These are phyloP conservation scores for Zygogramma bicolorata DNA, from an alignment of 2,888 invertebrate species.

Conservation along the genomic window DNA sequence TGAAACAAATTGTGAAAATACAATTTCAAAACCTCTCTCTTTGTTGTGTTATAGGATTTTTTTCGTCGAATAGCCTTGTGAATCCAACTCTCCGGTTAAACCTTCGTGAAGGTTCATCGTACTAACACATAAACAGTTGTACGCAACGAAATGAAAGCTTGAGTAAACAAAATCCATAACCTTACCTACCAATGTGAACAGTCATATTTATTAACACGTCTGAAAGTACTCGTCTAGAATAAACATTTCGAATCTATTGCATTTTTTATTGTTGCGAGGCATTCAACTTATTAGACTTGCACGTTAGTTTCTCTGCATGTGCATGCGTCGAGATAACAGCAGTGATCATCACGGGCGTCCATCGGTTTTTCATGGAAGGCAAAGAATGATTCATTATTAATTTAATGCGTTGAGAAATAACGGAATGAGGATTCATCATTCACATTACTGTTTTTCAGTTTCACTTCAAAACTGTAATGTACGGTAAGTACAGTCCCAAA, in stretches of 20 bases:
- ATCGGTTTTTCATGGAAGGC: too few species aligned
- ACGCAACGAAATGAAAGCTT: constrained; percentile 1
- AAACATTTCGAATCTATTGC: neutral
- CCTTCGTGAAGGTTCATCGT: constrained; percentile 6
- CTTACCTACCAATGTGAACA: constrained; percentile 10
- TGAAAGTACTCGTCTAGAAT: constrained; percentile 1
- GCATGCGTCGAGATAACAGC: neutral
- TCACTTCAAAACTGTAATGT: too few species aligned
- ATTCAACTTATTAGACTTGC: neutral
- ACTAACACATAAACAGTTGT: neutral
- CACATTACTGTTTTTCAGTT: too few species aligned
- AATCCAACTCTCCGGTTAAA: neutral
- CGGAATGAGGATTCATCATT: too few species aligned
- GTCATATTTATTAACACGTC: neutral
- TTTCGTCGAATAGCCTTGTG: neutral
- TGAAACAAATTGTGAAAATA: too few species aligned
- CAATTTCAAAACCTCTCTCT: neutral
- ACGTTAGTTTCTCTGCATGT: neutral
- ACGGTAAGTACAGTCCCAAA: too few species aligned
- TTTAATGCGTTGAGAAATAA: too few species aligned
- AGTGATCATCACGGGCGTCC: neutral
- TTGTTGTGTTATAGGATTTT: neutral
- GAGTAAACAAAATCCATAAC: constrained; percentile 6
- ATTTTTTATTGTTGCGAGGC: neutral
- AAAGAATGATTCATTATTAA: too few species aligned